Base-by-base conservation (phyloP, 2,113 vertebrate species). In the Rhadina sibilatrix region DNA sequence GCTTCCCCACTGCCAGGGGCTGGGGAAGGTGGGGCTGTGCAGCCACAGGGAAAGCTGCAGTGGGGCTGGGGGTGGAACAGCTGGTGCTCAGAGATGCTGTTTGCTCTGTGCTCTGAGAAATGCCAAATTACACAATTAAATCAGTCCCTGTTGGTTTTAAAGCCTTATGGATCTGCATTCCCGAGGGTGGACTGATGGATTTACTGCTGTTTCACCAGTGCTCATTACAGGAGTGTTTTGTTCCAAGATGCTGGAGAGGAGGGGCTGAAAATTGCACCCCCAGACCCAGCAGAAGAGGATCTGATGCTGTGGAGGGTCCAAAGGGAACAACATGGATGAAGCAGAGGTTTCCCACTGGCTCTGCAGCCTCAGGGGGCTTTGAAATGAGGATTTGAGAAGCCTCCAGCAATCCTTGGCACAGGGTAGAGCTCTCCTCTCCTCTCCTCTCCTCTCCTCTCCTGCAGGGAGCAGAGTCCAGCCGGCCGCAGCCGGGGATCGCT, bases 391-490 rank as follows among this genome's bases (percentile, higher is more conserved):
- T 59, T 5, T n/a, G 16, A 64, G 86, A 66, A 83, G 12, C 16
- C 44, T 42, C 30, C 42, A 59, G 47, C 44, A 59, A 7, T 14
- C 33, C 47, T 74, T 64, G 68, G 23, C 23, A 23, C 1, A 10
- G 46, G 18, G 37, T 2, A 61, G 49, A 50, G 27, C 38, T 5
- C 21, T 20, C 37, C 18, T 44, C 46, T 21, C 37, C 33, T 66
- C 23, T 30, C 12, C 9, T 13, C 65, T 35, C 25, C 6, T 8
- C 25, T 15, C 12, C 10, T 59, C 57, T 59, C 57, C 20, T 16
- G 3, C 79, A 89, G 78, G 74, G 76, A 89, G 72, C 95, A 94
- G 95, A 96, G 92, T 89, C 89, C 92, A 94, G 63, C 49, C 9
- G 1, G 10, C 27, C 22, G 33, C 24, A 23, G 82, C 35, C 22